Percentiles rank a stretch among this genome's conserved stretches.
Evolutionary conservation across 2,888 invertebrate species (phyloP).

Genomic region (Flexamia atlantica): DNA sequence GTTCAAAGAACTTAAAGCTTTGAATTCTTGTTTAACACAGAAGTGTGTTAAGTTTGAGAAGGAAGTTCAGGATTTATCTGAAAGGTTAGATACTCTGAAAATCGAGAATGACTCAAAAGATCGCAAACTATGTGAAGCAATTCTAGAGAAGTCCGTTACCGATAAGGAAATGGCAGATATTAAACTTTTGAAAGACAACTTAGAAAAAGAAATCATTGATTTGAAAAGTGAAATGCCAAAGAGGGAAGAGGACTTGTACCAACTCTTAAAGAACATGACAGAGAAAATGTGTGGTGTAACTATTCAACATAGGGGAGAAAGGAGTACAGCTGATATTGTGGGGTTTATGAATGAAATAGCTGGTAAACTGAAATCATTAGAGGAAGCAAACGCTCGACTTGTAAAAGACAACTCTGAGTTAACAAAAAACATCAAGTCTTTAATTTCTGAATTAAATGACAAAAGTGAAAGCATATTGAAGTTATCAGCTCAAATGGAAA

Average conservation of each 20-base stretch:
- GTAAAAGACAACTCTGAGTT: constrained; percentile 30
- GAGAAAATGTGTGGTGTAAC: constrained; percentile 68
- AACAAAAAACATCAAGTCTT: neutral
- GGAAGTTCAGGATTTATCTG: constrained; percentile 53
- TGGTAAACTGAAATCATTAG: constrained; percentile 61
- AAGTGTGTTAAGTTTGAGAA: constrained; percentile 56
- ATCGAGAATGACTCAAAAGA: constrained; percentile 70
- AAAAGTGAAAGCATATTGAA: constrained; percentile 56
- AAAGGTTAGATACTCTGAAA: constrained; percentile 66
- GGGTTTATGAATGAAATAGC: neutral
- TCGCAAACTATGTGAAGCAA: constrained; percentile 67
- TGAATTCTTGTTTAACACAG: constrained; percentile 45
- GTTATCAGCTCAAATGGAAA: constrained; percentile 47
- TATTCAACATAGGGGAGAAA: constrained; percentile 20
- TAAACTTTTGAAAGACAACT: constrained; percentile 33
- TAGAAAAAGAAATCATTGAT: constrained; percentile 57
- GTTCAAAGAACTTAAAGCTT: constrained; percentile 56
- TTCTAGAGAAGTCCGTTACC: constrained; percentile 65
- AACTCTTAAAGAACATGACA: constrained; percentile 52
- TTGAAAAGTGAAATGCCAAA: constrained; percentile 7
- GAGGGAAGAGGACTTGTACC: neutral
- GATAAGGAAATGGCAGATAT: constrained; percentile 59
- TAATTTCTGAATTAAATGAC: constrained; percentile 57
- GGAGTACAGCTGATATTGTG: constrained; percentile 47
- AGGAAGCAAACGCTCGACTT: constrained; percentile 66